Base-by-base conservation (phyloP, 2,797 vertebrate species). In the Masticophis lateralis region DNA sequence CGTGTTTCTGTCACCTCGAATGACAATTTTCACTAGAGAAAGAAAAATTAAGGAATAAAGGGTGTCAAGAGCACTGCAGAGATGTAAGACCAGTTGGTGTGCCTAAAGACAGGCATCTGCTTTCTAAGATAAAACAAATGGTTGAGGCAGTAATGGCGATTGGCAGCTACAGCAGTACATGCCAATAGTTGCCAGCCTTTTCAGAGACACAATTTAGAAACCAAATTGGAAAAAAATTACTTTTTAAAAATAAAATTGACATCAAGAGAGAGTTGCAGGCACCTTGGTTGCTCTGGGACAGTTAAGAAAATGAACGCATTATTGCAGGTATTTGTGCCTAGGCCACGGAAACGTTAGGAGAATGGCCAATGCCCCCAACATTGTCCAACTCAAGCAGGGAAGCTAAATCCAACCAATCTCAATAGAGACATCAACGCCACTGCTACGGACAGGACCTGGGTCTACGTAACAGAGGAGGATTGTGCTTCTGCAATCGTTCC, bases 1-100 rank as follows among this genome's bases (percentile, higher is more conserved):
- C 0, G 99, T 99, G 97, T 99, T 99, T 94, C 99, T 97, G 95
- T 99, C 99, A 2, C 99, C 99, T 0, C 99, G 98, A 96, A 99
- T 99, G 56, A 99, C 98, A 25, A 99, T 99, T 98, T 99, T 99
- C 99, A 99, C 99, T 99, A 22, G 53, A 10, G 59, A 69, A 89
- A 93, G 32, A 87, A 88, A n/a, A 79, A 94, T 22, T 47, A 60
- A 47, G 20, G 27, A 20, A 69, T 5, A 11, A 83, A 83, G 37
- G 18, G 87, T 11, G 86, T 10, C 53, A 87, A n/a, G 28, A 57
- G 3, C 57, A 13, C 59, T 37, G 9, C 63, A 25, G 28, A 27
- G 12, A 6, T 1, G 5, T 3, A 32, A 7, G 1, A 55, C 7
- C 14, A 32, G 4, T 53, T n/a, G 0, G 5, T 55, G 28, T 28